Base-by-base conservation (phyloP, 1,140 invertebrate species). In the Papilio helenus region DNA sequence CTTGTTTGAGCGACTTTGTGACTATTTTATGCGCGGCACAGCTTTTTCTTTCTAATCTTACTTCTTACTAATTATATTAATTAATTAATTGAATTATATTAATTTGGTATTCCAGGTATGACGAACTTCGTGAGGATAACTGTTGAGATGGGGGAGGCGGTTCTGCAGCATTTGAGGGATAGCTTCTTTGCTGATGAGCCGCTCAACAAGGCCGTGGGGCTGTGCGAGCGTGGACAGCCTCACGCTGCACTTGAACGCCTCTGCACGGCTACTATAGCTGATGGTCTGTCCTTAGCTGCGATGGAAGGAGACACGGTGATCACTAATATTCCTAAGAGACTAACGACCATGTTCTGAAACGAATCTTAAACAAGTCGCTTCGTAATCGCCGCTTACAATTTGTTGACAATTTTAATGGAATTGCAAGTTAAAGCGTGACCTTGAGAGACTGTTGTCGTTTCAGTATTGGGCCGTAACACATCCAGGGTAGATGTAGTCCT, bases 101-200 rank as follows among this genome's bases (percentile, higher is more conserved):
- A 2, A 29, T 12, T 68, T 12, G 14, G 10, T 71, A 55, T 61
- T 86, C 65, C 79, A 82, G 81, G 82, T 68, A 94, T 94, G 92
- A 80, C 84, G 85, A 85, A 81, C 8, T 93, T 84, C 86, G 89
- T 86, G 78, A 89, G 82, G 5, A 90, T 94, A 79, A 92, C 90
- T 0, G 86, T 84, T 18, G 88, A 88, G 34, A 92, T 94, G 92
- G 80, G 79, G 39, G 91, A 88, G 9, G 85, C 85, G 49, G 96
- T 97, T 20, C 96, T 98, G 58, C 85, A 96, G 34, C 97, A 97
- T 87, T 93, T 98, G 76, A 95, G 96, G 44, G 92, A 95, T 79
- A 96, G 96, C 82, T 97, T 97, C 92, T 98, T 98, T 89, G 96
- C 96, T 3, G 97, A 98, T 85, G 97, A 98, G 88, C 97, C 97